Evolutionary conservation across 1,140 invertebrate genomes (phyloP).

Genomic region (Drosophila tropicalis): DNA sequence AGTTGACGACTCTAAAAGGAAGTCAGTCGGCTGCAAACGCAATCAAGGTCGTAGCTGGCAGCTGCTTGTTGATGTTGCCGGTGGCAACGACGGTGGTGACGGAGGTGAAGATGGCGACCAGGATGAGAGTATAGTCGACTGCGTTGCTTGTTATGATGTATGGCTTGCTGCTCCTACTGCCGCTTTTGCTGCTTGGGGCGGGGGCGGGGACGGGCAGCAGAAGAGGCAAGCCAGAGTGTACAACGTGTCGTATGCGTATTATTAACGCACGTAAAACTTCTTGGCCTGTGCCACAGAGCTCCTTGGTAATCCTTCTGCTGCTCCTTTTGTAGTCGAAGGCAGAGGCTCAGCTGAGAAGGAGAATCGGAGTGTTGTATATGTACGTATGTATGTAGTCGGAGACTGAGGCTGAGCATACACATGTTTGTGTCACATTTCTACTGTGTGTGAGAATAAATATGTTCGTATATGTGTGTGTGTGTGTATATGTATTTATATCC

Average conservation of each 20-base stretch:
- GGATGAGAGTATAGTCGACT: constrained; percentile 5
- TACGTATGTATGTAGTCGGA: too few species aligned
- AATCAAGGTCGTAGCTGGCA: constrained; percentile 65
- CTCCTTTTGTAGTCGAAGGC: constrained; percentile 62
- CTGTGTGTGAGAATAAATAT: not conserved
- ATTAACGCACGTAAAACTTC: constrained; percentile 70
- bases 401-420: constrained; percentile 64
- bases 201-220: not conserved
- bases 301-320: constrained; percentile 70
- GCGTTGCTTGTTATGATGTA: constrained; percentile 57
- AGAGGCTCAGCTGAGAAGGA: constrained; percentile 22
- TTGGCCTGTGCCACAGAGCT: constrained; percentile 1
- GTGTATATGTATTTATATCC: constrained; percentile 6
- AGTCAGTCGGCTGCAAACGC: constrained; percentile 75
- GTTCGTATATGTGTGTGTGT: not conserved
- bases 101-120: not conserved
- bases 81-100: constrained; percentile 1
- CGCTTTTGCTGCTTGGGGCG: not conserved
- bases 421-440: constrained; percentile 79
- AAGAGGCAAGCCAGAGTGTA: constrained; percentile 28
- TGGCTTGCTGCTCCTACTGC: constrained; percentile 37
- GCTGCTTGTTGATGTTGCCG: constrained; percentile 52
- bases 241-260: constrained; percentile 74
- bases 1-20: constrained; percentile 14
- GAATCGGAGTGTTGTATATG: not conserved